phyloP scores from a whole-genome alignment of 1,140 invertebrate species.

The Mycetomoellerius zeteki region DNA sequence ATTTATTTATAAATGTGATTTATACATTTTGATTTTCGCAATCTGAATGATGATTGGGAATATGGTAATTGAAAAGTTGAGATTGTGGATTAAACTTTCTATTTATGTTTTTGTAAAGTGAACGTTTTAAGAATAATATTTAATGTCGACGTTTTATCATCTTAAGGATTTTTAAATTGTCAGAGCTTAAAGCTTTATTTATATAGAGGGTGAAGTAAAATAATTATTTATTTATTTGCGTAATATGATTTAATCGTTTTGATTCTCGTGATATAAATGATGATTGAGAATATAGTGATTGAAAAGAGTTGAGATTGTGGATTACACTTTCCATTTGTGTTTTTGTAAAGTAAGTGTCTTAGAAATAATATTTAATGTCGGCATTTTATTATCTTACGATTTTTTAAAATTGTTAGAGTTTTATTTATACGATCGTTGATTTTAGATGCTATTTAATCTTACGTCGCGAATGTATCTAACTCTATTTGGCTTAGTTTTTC shows the following conservation, averaged over 20 bases:
- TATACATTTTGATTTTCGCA: neutral
- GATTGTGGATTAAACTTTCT: neutral
- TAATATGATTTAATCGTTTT: neutral
- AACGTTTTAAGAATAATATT: neutral
- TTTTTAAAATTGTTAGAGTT: neutral
- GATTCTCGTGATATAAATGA: neutral
- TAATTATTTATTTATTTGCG: slow-evolving; percentile 25
- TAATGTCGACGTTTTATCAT: neutral
- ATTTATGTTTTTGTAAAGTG: neutral
- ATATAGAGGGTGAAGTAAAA: neutral
- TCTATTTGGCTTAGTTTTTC: neutral
- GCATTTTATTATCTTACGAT: neutral
- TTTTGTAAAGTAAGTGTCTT: neutral
- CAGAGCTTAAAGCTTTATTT: neutral
- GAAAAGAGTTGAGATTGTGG: neutral
- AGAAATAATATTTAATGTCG: neutral
- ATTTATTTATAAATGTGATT: neutral
- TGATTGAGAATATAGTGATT: neutral
- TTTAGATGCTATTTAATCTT: slow-evolving; percentile 13
- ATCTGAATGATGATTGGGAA: neutral
- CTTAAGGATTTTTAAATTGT: neutral
- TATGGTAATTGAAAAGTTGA: neutral
- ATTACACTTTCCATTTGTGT: neutral
- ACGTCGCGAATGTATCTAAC: neutral
- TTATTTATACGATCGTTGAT: neutral